phyloP scores from a whole-genome alignment of 2,888 invertebrate species.

The Adineta ricciae region DNA sequence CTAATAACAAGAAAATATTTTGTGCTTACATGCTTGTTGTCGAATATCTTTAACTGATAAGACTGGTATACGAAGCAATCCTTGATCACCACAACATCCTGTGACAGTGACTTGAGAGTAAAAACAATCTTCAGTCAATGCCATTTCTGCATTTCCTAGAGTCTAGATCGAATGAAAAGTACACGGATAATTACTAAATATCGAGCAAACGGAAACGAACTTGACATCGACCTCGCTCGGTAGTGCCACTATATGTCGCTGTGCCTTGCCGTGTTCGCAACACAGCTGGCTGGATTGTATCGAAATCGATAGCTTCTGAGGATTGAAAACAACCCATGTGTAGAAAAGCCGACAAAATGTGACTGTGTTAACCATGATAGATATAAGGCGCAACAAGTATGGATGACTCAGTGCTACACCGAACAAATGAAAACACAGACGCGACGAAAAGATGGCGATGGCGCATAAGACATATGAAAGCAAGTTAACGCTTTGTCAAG shows the following conservation, averaged over 20 bases:
- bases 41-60: background rate
- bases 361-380: no score
- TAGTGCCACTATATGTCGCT: background rate
- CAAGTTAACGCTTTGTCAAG: no score
- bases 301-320: background rate
- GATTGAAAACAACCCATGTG: background rate
- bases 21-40: background rate
- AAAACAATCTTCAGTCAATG: background rate
- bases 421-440: background rate
- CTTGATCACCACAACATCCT: background rate
- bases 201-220: background rate
- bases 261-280: background rate
- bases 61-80: background rate
- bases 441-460: background rate
- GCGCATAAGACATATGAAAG: background rate
- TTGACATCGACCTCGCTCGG: background rate
- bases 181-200: no score
- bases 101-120: background rate
- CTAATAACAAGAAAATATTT: background rate
- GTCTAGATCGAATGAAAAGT: background rate
- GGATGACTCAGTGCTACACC: background rate
- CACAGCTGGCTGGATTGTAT: background rate
- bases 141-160: background rate
- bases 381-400: background rate
- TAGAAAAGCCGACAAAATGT: no score